Conservation (phyloP, 1,140 invertebrate species). For the Pinna nobilis region DNA sequence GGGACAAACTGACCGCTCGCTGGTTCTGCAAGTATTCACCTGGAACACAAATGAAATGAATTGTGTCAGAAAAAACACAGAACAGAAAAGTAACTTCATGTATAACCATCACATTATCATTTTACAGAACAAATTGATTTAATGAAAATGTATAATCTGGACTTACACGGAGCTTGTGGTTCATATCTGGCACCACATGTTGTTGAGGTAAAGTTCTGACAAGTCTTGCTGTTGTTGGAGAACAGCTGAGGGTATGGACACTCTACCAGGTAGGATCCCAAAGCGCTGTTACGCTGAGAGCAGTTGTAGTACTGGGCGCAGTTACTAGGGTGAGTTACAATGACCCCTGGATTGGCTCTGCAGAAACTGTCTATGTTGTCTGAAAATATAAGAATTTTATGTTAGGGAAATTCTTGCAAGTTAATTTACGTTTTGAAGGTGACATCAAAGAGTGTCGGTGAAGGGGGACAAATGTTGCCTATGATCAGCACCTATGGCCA, state of each 20-base stretch:
- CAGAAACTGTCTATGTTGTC: conserved; percentile 45
- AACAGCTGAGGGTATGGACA: conserved; percentile 61
- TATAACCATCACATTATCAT: not conserved
- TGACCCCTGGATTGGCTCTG: conserved; percentile 19
- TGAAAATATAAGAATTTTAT: conserved; percentile 4
- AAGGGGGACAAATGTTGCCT: too few species aligned
- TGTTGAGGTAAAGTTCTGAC: conserved; percentile 56
- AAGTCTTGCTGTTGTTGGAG: conserved; percentile 38
- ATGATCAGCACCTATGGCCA: too few species aligned
- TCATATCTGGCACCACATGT: conserved; percentile 53
- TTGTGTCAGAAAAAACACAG: not conserved
- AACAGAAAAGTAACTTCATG: too few species aligned
- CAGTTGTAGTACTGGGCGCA: conserved; percentile 38
- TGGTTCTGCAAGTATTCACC: conserved; percentile 47
- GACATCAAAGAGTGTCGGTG: too few species aligned
- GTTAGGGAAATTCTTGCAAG: too few species aligned
- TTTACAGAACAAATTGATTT: not conserved
- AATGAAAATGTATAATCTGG: too few species aligned
- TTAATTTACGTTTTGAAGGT: too few species aligned
- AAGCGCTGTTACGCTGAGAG: conserved; percentile 34
- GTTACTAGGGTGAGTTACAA: conserved; percentile 32
- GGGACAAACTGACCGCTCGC: not conserved
- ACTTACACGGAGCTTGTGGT: conserved; percentile 68
- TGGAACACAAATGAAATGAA: not conserved
- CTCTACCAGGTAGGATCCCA: conserved; percentile 52